Conservation (phyloP, 2,797 vertebrate genomes). For the Diglossa cyanea region DNA sequence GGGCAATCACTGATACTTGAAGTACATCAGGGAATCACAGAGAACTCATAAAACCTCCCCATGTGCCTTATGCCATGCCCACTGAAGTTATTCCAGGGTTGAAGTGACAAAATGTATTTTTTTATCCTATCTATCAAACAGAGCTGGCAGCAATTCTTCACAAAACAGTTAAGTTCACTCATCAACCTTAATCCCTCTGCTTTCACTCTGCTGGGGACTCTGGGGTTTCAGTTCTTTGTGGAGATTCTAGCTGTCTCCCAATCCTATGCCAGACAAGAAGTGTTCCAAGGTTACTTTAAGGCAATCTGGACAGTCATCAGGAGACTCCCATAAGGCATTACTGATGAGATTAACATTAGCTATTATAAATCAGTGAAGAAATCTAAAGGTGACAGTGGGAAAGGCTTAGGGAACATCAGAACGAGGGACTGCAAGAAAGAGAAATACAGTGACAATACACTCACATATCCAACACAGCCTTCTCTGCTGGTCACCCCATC, state of each 20-base stretch:
- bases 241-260: neutral
- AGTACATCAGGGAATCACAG: neutral
- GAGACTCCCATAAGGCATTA: neutral
- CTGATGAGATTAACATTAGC: neutral
- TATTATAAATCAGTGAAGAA: neutral
- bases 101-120: neutral
- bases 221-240: neutral
- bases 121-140: neutral
- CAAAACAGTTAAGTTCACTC: neutral
- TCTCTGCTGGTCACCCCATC: neutral
- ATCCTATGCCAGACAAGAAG: neutral
- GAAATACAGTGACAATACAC: neutral
- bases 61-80: rapidly evolving
- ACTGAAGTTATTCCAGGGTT: neutral
- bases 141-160: neutral
- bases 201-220: neutral
- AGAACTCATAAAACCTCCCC: neutral
- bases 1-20: neutral
- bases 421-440: neutral
- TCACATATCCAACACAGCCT: neutral
- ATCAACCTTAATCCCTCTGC: neutral
- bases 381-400: neutral
- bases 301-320: neutral
- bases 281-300: constrained; percentile 1
- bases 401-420: neutral